Percentiles rank a stretch among this genome's conserved stretches.
Conservation (phyloP, 2,888 invertebrate genomes). For the Drosophila fulvimacula region DNA sequence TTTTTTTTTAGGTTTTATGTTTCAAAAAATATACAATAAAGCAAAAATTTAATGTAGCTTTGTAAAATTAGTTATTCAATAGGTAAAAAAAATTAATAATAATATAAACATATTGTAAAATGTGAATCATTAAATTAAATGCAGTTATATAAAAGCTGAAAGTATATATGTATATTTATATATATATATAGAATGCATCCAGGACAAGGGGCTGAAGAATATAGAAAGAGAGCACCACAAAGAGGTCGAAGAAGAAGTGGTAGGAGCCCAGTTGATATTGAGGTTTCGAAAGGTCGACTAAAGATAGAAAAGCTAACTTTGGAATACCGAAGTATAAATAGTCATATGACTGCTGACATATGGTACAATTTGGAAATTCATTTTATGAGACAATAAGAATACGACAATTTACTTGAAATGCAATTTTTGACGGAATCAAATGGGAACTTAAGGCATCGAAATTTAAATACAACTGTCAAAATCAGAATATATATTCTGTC, state of each 20-base stretch:
- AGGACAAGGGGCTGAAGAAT: constrained; percentile 5
- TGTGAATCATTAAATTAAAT: constrained; percentile 17
- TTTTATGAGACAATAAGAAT: background rate
- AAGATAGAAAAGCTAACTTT: background rate
- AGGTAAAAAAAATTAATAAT: constrained; percentile 31
- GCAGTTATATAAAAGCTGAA: constrained; percentile 35
- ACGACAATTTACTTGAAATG: background rate
- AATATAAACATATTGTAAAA: constrained; percentile 35
- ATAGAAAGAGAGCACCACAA: background rate
- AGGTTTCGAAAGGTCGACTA: background rate
- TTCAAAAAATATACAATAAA: constrained; percentile 84
- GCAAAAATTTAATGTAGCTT: constrained; percentile 84
- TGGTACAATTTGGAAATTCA: background rate
- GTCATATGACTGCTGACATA: background rate
- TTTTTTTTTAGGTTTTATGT: constrained; percentile 73
- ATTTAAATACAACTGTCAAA: background rate
- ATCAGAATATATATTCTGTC: constrained; percentile 1
- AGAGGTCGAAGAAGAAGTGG: constrained; percentile 1
- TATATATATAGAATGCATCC: constrained; percentile 10
- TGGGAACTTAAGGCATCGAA: background rate
- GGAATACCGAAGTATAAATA: constrained; percentile 6
- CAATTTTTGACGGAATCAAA: background rate
- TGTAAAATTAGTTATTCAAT: constrained; percentile 70
- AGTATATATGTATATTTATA: constrained; percentile 23
- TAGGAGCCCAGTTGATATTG: constrained; percentile 16